Evolutionary conservation across 2,888 invertebrate genomes (phyloP).

Genomic region (Ectemnius cavifrons): DNA sequence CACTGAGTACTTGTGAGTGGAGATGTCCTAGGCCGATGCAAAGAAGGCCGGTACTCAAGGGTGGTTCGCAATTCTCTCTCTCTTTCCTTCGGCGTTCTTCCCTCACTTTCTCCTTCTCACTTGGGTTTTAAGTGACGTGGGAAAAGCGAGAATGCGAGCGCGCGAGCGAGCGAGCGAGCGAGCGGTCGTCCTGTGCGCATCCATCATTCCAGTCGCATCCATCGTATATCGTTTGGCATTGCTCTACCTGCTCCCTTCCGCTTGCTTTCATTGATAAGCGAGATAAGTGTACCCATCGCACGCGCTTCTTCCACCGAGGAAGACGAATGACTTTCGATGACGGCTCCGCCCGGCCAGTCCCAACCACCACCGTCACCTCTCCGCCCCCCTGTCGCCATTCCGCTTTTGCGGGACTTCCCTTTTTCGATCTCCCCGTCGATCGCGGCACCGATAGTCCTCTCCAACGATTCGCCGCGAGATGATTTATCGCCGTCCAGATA

Average conservation of each 20-base stretch:
- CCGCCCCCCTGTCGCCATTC: neutral
- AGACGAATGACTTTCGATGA: slow-evolving; percentile 62
- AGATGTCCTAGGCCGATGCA: slow-evolving; percentile 40
- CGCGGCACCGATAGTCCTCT: neutral
- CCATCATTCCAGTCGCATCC: slow-evolving; percentile 67
- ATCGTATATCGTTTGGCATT: slow-evolving; percentile 60
- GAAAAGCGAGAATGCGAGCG: slow-evolving; percentile 64
- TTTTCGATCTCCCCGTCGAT: neutral
- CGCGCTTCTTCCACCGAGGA: slow-evolving; percentile 38
- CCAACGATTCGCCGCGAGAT: slow-evolving; percentile 1
- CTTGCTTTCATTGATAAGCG: slow-evolving; percentile 62
- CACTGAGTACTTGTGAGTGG: slow-evolving; percentile 28
- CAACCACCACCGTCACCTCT: neutral
- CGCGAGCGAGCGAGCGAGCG: slow-evolving; percentile 12
- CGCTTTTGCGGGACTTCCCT: neutral
- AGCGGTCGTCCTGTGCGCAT: slow-evolving; percentile 54
- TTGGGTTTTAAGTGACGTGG: slow-evolving; percentile 68
- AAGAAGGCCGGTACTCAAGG: neutral
- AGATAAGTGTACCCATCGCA: slow-evolving; percentile 59
- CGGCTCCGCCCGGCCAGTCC: slow-evolving; percentile 28
- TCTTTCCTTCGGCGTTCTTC: neutral
- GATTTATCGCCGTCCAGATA: neutral
- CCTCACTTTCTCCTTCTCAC: no score
- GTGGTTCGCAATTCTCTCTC: slow-evolving; percentile 10
- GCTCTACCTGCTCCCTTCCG: slow-evolving; percentile 57